Conservation (phyloP, 2,797 vertebrate species). For the Capromys pilorides region DNA sequence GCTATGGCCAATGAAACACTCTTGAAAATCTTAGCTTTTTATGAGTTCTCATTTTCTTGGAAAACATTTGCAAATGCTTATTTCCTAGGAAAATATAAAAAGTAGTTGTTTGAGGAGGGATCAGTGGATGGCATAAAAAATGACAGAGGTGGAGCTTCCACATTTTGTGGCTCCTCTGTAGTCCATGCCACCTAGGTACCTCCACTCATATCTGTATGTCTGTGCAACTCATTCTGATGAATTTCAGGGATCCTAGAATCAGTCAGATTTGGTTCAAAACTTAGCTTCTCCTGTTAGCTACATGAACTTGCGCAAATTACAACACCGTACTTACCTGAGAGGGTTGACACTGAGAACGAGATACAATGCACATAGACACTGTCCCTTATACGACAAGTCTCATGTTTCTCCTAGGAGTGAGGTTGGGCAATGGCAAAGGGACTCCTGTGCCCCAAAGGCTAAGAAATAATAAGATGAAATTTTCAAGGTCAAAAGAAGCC, state of each 20-base stretch:
- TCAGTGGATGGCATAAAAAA: not conserved
- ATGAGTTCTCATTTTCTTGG: not conserved
- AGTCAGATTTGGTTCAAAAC: not conserved
- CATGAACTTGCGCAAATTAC: not conserved
- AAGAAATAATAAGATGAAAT: not conserved
- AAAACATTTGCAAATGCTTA: not conserved
- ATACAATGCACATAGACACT: not conserved
- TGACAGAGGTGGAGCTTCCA: not conserved
- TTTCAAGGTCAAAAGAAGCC: not conserved
- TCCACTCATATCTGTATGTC: not conserved
- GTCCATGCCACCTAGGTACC: not conserved
- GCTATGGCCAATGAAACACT: not conserved
- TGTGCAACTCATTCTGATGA: not conserved
- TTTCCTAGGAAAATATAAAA: constrained; percentile 1
- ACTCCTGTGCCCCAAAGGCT: not conserved
- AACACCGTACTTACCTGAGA: not conserved
- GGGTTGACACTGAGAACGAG: not conserved
- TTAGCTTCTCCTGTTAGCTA: not conserved
- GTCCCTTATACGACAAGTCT: no score
- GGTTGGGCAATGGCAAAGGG: not conserved
- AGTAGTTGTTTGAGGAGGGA: not conserved
- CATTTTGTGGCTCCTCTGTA: not conserved
- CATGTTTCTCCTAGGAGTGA: not conserved
- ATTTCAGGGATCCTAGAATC: not conserved
- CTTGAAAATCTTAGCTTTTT: not conserved